Base-by-base conservation (phyloP, 2,113 vertebrate genomes). In the Cyprinodon variegatus region DNA sequence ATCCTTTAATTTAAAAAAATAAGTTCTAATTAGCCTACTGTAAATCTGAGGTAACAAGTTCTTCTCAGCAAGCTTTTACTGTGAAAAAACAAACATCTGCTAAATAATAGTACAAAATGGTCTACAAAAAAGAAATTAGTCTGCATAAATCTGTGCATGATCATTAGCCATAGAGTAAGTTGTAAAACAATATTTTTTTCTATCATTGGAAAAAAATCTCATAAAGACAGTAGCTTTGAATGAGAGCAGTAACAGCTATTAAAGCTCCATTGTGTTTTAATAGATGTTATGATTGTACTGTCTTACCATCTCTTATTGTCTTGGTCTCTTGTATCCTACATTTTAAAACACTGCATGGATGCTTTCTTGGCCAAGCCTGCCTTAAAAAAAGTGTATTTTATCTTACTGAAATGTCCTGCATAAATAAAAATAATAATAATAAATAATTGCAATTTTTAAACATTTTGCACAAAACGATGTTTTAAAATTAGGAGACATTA, bases 381-480 rank as follows among this genome's bases (percentile, higher is more conserved):
- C 45, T 68, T 29, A 50, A 64, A 15, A 65, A n/a, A 68, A 11
- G 13, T 9, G 57, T 68, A 45, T 68, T 57, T 39, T 11, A 8
- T 57, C 11, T 57, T 11, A 39, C 8, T 59, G 14, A 57, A 17
- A 59, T 40, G 14, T 13, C 37, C 39, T 57, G 48, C 14, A 7
- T 57, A 14, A 69, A 59, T 22, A 36, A 59, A 57, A 8, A 38
- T 59, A n/a, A 59, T 59, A 69, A n/a, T n/a, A 38, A 14, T 50
- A 43, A 50, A 12, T 72, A 72, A 72, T 41, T 53, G 67, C 53
- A 67, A 65, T 66, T 61, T 50, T 60, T 63, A 64, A 59, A 22
- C 61, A 64, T 69, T 48, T 79, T 59, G 57, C 7, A 64, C 17
- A 65, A 46, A 59, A 13, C 39, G 45, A 61, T 69, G 48, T 50